Evolutionary conservation across 2,888 invertebrate genomes (phyloP).

Genomic region (Caenorhabditis sulstoni): DNA sequence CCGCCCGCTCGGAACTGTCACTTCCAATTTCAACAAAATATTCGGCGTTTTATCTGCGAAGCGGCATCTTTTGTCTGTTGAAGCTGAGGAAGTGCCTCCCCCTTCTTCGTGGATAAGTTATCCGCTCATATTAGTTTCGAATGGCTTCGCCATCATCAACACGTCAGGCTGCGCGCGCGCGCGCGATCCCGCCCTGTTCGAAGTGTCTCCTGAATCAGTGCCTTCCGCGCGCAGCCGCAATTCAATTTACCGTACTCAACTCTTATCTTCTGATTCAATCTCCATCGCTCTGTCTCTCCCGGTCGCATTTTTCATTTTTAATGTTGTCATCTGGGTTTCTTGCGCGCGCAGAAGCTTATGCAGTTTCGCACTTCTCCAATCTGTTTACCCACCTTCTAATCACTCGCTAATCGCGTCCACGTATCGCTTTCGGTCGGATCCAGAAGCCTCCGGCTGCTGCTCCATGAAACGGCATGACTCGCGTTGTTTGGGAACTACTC

Average conservation of each 20-base stretch:
- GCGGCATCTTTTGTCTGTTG: conserved; percentile 25
- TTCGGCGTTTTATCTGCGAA: conserved; percentile 12
- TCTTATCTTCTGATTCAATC: conserved; percentile 44
- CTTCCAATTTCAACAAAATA: conserved; percentile 13
- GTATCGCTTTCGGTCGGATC: conserved; percentile 10
- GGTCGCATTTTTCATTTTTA: conserved; percentile 40
- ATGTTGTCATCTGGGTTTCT: conserved; percentile 22
- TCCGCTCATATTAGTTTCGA: conserved; percentile 34
- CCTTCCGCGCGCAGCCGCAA: conserved; percentile 27
- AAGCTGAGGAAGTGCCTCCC: background rate
- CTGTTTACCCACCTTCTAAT: too few species aligned
- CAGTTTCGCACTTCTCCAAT: conserved; percentile 18
- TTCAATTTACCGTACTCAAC: conserved; percentile 24
- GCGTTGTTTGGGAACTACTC: conserved; percentile 38
- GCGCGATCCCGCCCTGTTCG: conserved; percentile 31
- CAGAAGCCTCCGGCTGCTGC: conserved; percentile 1
- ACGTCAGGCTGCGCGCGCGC: background rate
- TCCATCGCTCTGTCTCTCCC: conserved; percentile 1
- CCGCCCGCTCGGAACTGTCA: conserved; percentile 18
- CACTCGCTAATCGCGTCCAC: too few species aligned
- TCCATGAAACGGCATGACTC: conserved; percentile 45
- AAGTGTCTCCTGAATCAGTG: conserved; percentile 10
- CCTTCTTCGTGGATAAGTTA: conserved; percentile 18
- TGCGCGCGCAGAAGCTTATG: conserved; percentile 39
- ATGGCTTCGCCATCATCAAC: conserved; percentile 52